These are phyloP conservation scores for Sinella curviseta DNA, from an alignment of 1,140 invertebrate genomes.

Conservation along the genomic window DNA sequence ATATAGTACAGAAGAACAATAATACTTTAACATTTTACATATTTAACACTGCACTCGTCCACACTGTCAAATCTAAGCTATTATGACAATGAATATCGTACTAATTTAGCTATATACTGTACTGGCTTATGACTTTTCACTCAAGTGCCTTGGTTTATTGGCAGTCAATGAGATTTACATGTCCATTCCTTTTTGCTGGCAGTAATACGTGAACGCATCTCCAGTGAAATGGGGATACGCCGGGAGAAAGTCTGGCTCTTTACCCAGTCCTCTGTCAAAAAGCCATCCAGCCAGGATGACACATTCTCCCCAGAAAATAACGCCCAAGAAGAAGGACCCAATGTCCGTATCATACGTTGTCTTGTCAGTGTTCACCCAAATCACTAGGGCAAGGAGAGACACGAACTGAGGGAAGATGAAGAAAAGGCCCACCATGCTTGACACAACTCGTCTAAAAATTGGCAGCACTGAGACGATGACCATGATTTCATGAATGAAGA, in stretches of 20 bases:
- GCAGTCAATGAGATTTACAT: too few relatives aligned
- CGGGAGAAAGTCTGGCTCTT: constrained; percentile 41
- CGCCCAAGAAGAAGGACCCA: constrained; percentile 37
- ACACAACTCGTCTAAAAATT: background rate
- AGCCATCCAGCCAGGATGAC: constrained; percentile 42
- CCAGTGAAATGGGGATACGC: constrained; percentile 46
- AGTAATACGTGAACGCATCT: constrained; percentile 19
- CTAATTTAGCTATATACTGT: too few relatives aligned
- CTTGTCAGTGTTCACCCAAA: constrained; percentile 42
- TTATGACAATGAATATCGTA: too few relatives aligned
- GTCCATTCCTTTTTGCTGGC: background rate
- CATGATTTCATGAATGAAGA: constrained; percentile 20
- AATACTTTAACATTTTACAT: too few relatives aligned
- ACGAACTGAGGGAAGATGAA: constrained; percentile 47
- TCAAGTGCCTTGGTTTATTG: too few relatives aligned
- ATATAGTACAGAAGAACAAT: too few relatives aligned
- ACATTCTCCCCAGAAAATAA: constrained; percentile 39
- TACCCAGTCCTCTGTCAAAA: constrained; percentile 33
- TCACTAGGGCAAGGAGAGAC: constrained; percentile 30
- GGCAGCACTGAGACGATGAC: background rate
- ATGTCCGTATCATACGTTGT: constrained; percentile 38
- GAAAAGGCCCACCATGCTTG: constrained; percentile 29
- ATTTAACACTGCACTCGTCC: too few relatives aligned
- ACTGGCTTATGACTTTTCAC: too few relatives aligned
- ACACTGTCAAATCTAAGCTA: too few relatives aligned